These are phyloP conservation scores for Resseliella maxima DNA, from an alignment of 2,888 invertebrate species.

Conservation along the genomic window DNA sequence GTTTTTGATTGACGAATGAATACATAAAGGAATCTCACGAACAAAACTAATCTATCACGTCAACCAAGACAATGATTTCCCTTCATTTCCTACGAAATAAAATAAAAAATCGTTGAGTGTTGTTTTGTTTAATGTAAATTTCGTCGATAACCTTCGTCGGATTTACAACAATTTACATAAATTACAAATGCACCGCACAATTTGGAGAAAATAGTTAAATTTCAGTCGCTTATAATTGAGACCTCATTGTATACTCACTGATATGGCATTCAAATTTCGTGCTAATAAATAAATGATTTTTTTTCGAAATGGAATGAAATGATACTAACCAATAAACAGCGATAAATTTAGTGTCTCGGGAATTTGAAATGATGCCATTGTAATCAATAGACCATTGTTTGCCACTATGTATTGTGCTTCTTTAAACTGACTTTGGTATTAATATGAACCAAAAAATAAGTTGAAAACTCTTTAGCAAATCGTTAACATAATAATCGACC, in stretches of 20 bases:
- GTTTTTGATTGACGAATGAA: not conserved
- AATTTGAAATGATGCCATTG: not conserved
- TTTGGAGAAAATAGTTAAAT: not conserved
- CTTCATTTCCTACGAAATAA: not conserved
- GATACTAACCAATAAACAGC: not conserved
- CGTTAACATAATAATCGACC: not conserved
- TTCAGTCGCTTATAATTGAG: not conserved
- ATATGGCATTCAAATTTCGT: not conserved
- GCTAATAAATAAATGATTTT: not conserved
- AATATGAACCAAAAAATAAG: not conserved
- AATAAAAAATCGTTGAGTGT: not conserved
- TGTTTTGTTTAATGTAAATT: constrained; percentile 11
- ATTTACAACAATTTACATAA: constrained; percentile 31
- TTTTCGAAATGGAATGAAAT: not conserved
- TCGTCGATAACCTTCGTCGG: constrained; percentile 24
- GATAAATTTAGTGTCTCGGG: not conserved
- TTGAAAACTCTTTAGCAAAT: not conserved
- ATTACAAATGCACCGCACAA: not conserved
- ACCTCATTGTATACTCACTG: not conserved
- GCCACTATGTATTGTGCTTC: not conserved
- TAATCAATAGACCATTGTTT: constrained; percentile 8
- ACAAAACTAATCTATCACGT: constrained; percentile 24
- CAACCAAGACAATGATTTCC: constrained; percentile 11
- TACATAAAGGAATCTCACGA: not conserved
- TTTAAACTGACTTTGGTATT: not conserved